Percentiles rank a stretch among this genome's conserved stretches.
phyloP scores from a whole-genome alignment of 2,797 vertebrate species.

The Enteromius trimaculatus region DNA sequence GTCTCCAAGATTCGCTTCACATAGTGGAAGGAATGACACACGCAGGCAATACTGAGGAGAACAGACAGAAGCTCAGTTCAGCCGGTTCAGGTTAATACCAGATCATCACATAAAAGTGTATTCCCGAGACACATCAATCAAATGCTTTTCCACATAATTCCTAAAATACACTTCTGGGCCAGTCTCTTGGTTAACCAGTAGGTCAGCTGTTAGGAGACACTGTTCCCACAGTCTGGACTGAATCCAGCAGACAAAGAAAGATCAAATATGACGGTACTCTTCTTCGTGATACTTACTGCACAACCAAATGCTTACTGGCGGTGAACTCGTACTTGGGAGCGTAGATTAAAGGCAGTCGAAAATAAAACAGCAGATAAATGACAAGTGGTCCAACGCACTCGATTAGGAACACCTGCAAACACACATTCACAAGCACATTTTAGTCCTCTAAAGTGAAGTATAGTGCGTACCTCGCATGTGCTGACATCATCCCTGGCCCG shows the following conservation, averaged over 20 bases:
- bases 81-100: background rate
- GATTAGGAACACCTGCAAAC: constrained; percentile 85
- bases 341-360: constrained; percentile 92
- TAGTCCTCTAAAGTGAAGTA: background rate
- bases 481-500: background rate
- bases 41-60: constrained; percentile 84
- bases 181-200: background rate
- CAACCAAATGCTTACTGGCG: constrained; percentile 88
- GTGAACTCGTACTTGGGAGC: constrained; percentile 90
- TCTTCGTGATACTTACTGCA: constrained; percentile 85
- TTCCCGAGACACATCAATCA: constrained; percentile 23
- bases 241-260: constrained; percentile 25
- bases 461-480: background rate
- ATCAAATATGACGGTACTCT: background rate
- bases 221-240: constrained; percentile 22
- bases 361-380: constrained; percentile 94
- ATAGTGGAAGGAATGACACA: constrained; percentile 92
- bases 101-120: constrained; percentile 29
- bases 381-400: constrained; percentile 89
- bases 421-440: background rate
- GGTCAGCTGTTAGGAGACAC: constrained; percentile 36
- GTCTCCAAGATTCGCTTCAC: constrained; percentile 91
- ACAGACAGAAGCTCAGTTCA: constrained; percentile 40
- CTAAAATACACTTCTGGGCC: constrained; percentile 27
- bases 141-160: constrained; percentile 10